Evolutionary conservation across 2,797 vertebrate genomes (phyloP), one percentile per base, ranked within the genome.

Genomic region (Lindbergichthys nudifrons): DNA sequence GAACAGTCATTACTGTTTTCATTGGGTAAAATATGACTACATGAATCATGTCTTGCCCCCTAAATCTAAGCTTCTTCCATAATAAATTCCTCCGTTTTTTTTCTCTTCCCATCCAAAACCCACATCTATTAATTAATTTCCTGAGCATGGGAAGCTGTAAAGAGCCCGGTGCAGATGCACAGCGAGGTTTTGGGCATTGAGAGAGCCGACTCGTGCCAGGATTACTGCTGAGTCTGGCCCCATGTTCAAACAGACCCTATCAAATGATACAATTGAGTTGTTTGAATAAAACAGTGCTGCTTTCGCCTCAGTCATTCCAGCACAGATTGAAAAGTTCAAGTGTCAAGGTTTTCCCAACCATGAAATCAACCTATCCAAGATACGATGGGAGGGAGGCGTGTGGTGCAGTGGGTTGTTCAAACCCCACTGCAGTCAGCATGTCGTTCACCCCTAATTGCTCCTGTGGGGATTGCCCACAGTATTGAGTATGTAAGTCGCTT

Each of bases 131-230:
- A 58, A 54, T 65, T 45, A 75, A 46, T 83, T 65, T 60, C 61
- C 21, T 51, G 19, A 79, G 50, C 52, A 71, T 47, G 52, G 60
- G 73, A 75, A 63, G 59, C 75, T 59, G 67, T 48, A 42, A 58
- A 66, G 54, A 88, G 81, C 83, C 84, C 77, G 64, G 79, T 54
- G n/a, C 54, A 60, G 77, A 86, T 80, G 80, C 82, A 82, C 77
- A 77, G 82, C 79, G 84, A 89, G 60, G 66, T 59, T 60, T 16
- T 89, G 74, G 85, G 81, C 85, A 77, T n/a, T 18, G 52, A 80
- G 45, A 63, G 3, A 12, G 45, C 64, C 8, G 63, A 77, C 45
- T 83, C 48, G 51, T 90, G 89, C 89, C 87, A 89, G 79, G 69
- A 79, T 76, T 72, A 65, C 70, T 75, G 77, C 80, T 45, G 77